A percentile compares a stretch with the other conserved stretches of the same genome.
These are phyloP conservation scores for Eugnorisma glareosa DNA, from an alignment of 2,888 invertebrate species.

Conservation along the genomic window DNA sequence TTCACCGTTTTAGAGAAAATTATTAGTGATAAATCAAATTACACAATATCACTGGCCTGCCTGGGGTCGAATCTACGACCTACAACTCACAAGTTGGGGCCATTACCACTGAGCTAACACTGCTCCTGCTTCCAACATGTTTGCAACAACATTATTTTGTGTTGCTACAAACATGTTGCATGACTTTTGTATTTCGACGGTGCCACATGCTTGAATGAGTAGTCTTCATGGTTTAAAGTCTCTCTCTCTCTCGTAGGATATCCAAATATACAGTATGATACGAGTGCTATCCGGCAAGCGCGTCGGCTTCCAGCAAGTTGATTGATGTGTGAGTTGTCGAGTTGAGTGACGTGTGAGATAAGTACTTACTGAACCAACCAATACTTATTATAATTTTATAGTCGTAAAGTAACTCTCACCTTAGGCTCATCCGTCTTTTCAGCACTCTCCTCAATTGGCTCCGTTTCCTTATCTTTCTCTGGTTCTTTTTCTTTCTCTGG, in stretches of 20 bases:
- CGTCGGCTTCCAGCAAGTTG: neutral
- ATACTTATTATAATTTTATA: neutral
- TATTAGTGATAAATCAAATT: too few species aligned
- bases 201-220: neutral
- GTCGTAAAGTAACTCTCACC: conserved; percentile 22
- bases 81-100: too few species aligned
- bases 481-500: conserved; percentile 25
- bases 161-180: too few species aligned
- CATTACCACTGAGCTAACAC: too few species aligned
- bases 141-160: too few species aligned
- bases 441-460: conserved; percentile 21
- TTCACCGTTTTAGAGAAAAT: too few species aligned
- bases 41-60: too few species aligned
- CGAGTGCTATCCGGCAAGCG: neutral
- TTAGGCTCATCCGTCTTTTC: conserved; percentile 53
- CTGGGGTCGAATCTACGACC: too few species aligned
- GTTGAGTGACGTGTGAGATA: too few species aligned
- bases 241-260: neutral
- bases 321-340: neutral
- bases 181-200: too few species aligned
- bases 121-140: too few species aligned
- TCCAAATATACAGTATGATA: neutral
- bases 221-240: too few species aligned
- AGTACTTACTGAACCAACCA: neutral
- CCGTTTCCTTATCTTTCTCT: conserved; percentile 27